phyloP scores from a whole-genome alignment of 1,140 invertebrate species.

The Temnothorax longispinosus region DNA sequence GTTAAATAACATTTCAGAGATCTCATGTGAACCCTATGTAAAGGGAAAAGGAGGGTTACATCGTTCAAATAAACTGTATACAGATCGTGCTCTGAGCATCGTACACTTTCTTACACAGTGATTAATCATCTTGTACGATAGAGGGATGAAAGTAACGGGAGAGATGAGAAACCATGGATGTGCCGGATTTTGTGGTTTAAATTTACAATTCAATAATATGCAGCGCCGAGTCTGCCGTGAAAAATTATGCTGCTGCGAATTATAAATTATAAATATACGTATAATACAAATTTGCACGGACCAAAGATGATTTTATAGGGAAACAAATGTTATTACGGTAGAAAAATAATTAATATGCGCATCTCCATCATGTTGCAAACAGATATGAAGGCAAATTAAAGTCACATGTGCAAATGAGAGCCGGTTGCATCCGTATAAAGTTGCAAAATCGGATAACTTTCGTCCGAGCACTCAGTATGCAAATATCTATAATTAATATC shows the following conservation, averaged over 20 bases:
- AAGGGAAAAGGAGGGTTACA: not conserved
- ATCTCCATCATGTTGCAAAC: not conserved
- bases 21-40: not conserved
- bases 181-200: conserved; percentile 11
- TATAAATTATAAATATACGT: conserved; percentile 5
- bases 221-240: not conserved
- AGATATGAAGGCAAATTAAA: not conserved
- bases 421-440: not conserved
- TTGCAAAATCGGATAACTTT: not conserved
- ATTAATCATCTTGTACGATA: conserved; percentile 21
- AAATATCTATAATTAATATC: conserved; percentile 12
- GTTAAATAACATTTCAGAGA: not conserved
- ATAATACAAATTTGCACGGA: not conserved
- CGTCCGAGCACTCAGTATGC: not conserved
- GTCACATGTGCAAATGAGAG: not conserved
- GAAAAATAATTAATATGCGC: not conserved
- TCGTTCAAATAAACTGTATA: conserved; percentile 16
- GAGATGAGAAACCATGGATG: not conserved
- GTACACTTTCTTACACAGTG: conserved; percentile 10
- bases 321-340: not conserved
- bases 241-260: conserved; percentile 25
- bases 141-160: not conserved
- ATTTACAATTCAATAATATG: conserved; percentile 25
- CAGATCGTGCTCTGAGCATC: not conserved
- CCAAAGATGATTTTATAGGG: not conserved